phyloP scores from a whole-genome alignment of 2,113 vertebrate species.

The Odocoileus virginianus region DNA sequence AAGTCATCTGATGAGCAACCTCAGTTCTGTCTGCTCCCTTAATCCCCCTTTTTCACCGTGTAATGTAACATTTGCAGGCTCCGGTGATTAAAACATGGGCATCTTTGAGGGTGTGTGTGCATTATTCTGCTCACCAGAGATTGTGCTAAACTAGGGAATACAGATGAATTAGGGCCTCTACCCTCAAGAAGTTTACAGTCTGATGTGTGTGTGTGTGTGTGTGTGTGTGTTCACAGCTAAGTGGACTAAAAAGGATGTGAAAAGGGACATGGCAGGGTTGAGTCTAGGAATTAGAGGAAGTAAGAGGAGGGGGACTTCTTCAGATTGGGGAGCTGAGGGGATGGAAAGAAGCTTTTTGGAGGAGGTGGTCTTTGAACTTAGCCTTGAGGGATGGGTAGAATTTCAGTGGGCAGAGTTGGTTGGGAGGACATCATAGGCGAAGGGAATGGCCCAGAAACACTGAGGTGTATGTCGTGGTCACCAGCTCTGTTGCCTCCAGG shows the following conservation, averaged over 20 bases:
- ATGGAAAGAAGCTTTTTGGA: neutral
- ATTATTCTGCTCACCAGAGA: neutral
- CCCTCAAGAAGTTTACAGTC: neutral
- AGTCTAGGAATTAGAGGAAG: neutral
- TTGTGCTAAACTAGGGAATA: neutral
- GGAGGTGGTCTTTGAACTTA: neutral
- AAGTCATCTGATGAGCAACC: neutral
- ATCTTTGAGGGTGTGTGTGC: neutral
- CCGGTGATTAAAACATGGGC: neutral
- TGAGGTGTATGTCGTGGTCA: accelerated
- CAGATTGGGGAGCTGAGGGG: accelerated
- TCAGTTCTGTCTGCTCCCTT: neutral
- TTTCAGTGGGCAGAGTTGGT: neutral
- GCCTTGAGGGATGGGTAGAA: neutral
- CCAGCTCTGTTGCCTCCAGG: neutral
- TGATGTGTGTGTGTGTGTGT: neutral
- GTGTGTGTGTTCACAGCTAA: neutral
- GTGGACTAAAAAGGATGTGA: neutral
- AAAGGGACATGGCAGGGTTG: neutral
- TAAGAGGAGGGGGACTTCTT: neutral
- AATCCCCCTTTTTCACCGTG: neutral
- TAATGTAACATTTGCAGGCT: neutral
- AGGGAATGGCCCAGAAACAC: neutral
- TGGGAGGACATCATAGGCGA: neutral
- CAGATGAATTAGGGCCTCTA: neutral